Conservation (phyloP, 2,797 vertebrate genomes). For the Siniperca scherzeri region DNA sequence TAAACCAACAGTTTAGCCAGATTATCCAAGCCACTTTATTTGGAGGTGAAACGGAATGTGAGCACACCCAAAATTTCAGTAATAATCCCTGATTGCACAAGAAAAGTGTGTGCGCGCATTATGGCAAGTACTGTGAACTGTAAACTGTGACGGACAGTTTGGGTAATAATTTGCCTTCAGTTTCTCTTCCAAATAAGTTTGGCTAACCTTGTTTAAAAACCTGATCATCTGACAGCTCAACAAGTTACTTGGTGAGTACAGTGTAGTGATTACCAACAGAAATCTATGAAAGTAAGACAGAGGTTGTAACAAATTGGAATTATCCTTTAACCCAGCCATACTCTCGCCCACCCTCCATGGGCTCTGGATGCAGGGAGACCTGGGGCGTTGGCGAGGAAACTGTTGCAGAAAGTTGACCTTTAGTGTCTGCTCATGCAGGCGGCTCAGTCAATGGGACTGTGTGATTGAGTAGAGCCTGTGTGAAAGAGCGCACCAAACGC, state of each 20-base stretch:
- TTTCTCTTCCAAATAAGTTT: not conserved
- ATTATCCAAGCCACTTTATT: not conserved
- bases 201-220: not conserved
- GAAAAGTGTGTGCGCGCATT: not conserved
- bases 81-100: not conserved
- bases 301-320: conserved; percentile 1
- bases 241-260: conserved; percentile 9
- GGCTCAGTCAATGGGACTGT: conserved; percentile 61
- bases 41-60: conserved; percentile 11
- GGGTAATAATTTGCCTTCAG: not conserved
- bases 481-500: conserved; percentile 65
- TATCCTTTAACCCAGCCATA: not conserved
- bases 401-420: conserved; percentile 79
- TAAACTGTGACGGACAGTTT: not conserved
- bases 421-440: conserved; percentile 47
- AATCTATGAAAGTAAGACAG: not conserved
- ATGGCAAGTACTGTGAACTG: not conserved
- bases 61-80: not conserved
- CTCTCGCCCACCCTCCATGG: conserved; percentile 3
- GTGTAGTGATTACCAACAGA: not conserved
- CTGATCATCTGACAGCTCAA: conserved; percentile 1
- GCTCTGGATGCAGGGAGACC: conserved; percentile 16
- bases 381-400: conserved; percentile 41
- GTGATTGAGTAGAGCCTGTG: conserved; percentile 56
- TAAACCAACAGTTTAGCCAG: not conserved